Evolutionary conservation across 35 echinoderm and acorn worm species (phyloP).

Genomic region (Apostichopus parvimensis): DNA sequence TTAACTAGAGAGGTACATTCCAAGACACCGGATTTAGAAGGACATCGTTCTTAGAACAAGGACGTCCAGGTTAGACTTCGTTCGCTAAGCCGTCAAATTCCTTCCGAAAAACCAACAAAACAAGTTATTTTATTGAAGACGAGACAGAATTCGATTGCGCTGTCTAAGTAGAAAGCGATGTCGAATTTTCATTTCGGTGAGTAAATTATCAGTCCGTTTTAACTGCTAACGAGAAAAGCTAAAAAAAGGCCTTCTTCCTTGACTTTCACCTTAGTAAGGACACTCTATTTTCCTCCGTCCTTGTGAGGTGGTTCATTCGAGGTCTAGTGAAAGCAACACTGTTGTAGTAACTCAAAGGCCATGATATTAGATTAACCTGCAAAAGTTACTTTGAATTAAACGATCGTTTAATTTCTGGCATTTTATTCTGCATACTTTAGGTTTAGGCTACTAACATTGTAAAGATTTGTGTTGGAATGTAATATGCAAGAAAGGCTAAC

Average conservation of each 20-base stretch:
- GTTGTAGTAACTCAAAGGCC: too few species aligned
- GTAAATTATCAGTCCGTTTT: neutral
- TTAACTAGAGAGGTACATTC: neutral
- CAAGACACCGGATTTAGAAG: neutral
- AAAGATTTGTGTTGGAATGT: too few species aligned
- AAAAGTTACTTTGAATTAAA: too few species aligned
- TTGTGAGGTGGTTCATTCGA: neutral
- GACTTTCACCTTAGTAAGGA: slow-evolving; percentile 19
- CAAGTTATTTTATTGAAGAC: neutral
- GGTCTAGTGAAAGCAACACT: neutral
- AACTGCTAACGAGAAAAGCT: too few species aligned
- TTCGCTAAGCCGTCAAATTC: neutral
- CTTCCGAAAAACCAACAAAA: neutral
- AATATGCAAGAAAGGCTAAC: too few species aligned
- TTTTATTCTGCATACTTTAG: too few species aligned
- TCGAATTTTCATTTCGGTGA: slow-evolving; percentile 13
- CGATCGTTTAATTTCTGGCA: too few species aligned
- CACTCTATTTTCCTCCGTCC: neutral
- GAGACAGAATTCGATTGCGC: too few species aligned
- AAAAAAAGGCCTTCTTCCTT: neutral
- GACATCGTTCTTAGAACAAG: neutral
- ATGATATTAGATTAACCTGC: too few species aligned
- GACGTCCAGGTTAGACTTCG: neutral
- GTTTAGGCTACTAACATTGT: too few species aligned
- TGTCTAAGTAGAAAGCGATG: neutral